Percentiles rank a stretch among this genome's conserved stretches.
phyloP scores from a whole-genome alignment of 2,797 vertebrate species.

The Carcharodon carcharias region DNA sequence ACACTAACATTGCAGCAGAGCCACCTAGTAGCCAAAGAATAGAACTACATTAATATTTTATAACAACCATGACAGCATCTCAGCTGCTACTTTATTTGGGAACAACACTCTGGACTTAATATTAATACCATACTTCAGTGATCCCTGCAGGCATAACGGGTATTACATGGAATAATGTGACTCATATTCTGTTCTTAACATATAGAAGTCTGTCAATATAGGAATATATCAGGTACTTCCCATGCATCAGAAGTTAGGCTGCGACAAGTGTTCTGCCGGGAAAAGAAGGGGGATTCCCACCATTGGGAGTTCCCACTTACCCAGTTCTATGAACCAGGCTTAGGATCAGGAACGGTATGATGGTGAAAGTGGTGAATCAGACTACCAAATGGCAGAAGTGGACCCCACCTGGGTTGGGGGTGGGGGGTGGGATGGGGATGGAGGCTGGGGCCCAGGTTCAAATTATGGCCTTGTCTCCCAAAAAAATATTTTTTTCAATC shows the following conservation, averaged over 20 bases:
- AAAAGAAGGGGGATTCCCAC: background rate
- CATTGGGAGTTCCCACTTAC: background rate
- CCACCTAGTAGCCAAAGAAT: background rate
- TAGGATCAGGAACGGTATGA: background rate
- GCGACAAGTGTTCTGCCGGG: background rate
- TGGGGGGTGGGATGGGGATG: no score
- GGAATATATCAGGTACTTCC: background rate
- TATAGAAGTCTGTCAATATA: background rate
- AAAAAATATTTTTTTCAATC: background rate
- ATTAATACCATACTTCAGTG: background rate
- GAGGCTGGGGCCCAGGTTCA: background rate
- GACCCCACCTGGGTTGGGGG: background rate
- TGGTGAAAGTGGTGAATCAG: background rate
- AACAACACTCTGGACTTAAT: background rate
- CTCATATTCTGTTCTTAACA: background rate
- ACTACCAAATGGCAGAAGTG: background rate
- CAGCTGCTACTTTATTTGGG: background rate
- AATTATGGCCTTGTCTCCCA: background rate
- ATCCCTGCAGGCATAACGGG: background rate
- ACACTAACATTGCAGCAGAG: background rate
- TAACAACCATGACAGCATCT: background rate
- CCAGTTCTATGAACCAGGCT: background rate
- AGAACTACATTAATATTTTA: background rate
- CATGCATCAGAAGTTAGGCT: background rate
- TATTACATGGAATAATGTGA: background rate